Evolutionary conservation across 2,888 invertebrate species (phyloP).

Genomic region (Xanthostigma xanthostigma): DNA sequence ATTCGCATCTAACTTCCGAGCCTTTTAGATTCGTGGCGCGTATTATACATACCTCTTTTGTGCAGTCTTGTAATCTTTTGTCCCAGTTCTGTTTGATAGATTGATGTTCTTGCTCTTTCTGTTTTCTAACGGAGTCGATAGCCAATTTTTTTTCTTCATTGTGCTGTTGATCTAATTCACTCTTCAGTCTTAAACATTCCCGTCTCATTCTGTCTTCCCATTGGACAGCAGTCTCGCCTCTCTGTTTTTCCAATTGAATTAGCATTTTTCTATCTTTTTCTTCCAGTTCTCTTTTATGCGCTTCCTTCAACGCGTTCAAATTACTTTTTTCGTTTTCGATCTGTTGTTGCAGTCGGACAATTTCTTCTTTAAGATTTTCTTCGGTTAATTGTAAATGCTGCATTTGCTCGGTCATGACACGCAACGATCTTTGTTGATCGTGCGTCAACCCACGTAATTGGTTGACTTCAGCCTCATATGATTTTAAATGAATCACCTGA

Average conservation of each 20-base stretch:
- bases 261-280: slow-evolving; percentile 28
- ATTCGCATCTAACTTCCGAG: no score
- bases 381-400: slow-evolving; percentile 39
- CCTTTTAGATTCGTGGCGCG: no score
- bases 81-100: slow-evolving; percentile 39
- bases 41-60: slow-evolving; percentile 35
- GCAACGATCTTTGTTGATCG: slow-evolving; percentile 42
- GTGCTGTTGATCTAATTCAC: slow-evolving; percentile 43
- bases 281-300: slow-evolving; percentile 27
- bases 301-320: slow-evolving; percentile 24
- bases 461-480: slow-evolving; percentile 38
- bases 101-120: slow-evolving; percentile 40
- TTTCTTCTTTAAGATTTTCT: slow-evolving; percentile 35
- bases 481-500: slow-evolving; percentile 34
- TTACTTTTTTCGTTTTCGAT: slow-evolving; percentile 29
- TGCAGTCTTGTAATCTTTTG: slow-evolving; percentile 28
- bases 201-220: slow-evolving; percentile 47
- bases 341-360: slow-evolving; percentile 26
- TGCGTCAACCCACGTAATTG: slow-evolving; percentile 38
- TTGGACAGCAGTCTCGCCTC: slow-evolving; percentile 38
- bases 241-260: slow-evolving; percentile 30
- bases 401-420: slow-evolving; percentile 38
- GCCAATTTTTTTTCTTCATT: slow-evolving; percentile 42
- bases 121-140: slow-evolving; percentile 35
- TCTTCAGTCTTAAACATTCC: slow-evolving; percentile 44